These are phyloP conservation scores for Chymomyza caudatula DNA, from an alignment of 2,888 invertebrate genomes.

Conservation along the genomic window DNA sequence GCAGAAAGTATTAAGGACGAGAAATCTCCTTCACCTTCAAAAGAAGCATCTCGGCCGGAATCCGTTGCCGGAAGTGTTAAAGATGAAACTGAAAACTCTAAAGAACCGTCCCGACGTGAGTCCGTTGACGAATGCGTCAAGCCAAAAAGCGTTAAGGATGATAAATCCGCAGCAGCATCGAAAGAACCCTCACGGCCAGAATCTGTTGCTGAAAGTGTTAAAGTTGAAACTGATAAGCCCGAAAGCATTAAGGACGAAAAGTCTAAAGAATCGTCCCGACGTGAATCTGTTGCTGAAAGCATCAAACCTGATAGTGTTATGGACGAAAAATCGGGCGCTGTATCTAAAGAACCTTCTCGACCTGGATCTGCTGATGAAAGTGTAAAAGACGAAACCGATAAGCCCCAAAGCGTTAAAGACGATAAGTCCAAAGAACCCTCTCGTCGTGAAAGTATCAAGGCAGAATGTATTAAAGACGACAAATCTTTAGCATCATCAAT, in stretches of 20 bases:
- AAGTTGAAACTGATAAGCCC: constrained; percentile 13
- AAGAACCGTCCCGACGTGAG: constrained; percentile 1
- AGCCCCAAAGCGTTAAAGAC: constrained; percentile 13
- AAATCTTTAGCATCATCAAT: constrained; percentile 7
- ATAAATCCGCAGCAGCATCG: not conserved
- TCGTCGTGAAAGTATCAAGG: constrained; percentile 10
- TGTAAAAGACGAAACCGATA: not conserved
- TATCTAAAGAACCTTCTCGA: constrained; percentile 50
- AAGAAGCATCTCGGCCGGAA: constrained; percentile 30
- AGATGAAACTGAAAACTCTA: constrained; percentile 10
- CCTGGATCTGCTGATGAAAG: constrained; percentile 42
- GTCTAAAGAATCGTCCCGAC: constrained; percentile 38
- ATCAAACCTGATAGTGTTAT: constrained; percentile 15
- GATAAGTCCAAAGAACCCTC: constrained; percentile 26
- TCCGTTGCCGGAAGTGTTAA: constrained; percentile 23
- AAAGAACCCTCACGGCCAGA: constrained; percentile 13
- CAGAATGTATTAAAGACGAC: constrained; percentile 12
- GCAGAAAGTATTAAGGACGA: constrained; percentile 23
- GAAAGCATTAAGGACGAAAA: not conserved
- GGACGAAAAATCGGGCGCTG: constrained; percentile 18
- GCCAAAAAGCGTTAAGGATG: constrained; percentile 6
- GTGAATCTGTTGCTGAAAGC: constrained; percentile 57
- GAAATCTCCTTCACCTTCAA: constrained; percentile 25
- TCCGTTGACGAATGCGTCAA: constrained; percentile 17
- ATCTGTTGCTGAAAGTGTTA: constrained; percentile 16